A percentile compares a stretch with the other conserved stretches of the same genome.
Conservation (phyloP, 2,888 invertebrate genomes). For the Chrysolina oricalcia region DNA sequence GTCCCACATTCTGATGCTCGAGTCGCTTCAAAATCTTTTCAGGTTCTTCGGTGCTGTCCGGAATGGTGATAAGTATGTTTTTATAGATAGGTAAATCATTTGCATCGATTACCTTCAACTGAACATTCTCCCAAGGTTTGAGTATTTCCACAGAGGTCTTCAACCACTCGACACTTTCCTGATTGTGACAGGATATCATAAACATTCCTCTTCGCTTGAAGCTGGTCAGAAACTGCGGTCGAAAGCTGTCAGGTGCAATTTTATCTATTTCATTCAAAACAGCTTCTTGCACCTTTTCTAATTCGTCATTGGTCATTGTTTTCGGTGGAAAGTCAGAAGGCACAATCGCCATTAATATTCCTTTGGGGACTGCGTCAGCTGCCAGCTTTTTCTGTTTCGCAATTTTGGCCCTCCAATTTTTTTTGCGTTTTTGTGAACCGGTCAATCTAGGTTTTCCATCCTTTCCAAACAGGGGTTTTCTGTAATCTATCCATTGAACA, state of each 20-base stretch:
- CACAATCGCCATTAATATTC: no score
- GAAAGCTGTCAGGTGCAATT: no score
- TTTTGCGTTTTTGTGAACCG: neutral
- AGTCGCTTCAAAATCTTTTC: conserved; percentile 32
- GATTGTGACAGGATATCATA: neutral
- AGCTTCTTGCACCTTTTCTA: no score
- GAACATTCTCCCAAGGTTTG: neutral
- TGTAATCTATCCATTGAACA: neutral
- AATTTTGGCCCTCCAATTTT: neutral
- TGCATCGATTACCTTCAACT: neutral
- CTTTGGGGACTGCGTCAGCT: no score
- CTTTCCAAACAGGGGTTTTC: no score
- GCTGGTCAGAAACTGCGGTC: no score
- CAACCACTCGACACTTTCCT: neutral
- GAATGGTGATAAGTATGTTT: conserved; percentile 17
- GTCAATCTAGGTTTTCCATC: neutral
- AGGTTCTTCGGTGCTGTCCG: conserved; percentile 28
- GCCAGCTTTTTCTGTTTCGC: neutral
- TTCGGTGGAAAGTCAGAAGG: no score
- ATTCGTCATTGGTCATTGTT: no score
- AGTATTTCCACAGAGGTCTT: neutral
- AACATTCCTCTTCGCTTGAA: no score
- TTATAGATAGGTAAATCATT: neutral
- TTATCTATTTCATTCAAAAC: no score
- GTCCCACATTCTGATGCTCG: conserved; percentile 33